Conservation (phyloP, 2,888 invertebrate genomes). For the Cylloceria caligata region DNA sequence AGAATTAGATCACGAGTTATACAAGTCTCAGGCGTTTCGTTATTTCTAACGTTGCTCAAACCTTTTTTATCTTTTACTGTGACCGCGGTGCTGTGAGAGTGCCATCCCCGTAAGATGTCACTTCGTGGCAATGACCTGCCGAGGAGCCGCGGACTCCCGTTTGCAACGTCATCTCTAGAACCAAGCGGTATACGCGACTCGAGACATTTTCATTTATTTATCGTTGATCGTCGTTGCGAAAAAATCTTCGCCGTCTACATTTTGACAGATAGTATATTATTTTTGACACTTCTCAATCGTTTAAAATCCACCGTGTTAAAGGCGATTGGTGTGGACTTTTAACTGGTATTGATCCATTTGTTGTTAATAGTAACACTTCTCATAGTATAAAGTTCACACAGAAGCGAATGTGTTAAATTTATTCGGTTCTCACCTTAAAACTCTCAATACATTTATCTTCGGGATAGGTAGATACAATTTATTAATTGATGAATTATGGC, state of each 20-base stretch:
- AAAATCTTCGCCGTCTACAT: background rate
- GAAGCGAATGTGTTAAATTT: too few relatives aligned
- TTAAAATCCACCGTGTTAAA: background rate
- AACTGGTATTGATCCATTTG: too few relatives aligned
- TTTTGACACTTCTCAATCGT: background rate
- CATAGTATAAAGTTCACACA: too few relatives aligned
- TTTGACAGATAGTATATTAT: slow-evolving; percentile 1
- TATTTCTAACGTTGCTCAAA: slow-evolving; percentile 1
- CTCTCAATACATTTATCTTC: too few relatives aligned
- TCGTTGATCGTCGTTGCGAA: background rate
- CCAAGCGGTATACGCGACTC: background rate
- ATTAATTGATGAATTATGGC: too few relatives aligned
- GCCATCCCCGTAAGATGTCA: background rate
- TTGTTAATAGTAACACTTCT: too few relatives aligned
- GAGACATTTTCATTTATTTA: slow-evolving; percentile 1
- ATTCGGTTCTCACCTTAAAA: too few relatives aligned
- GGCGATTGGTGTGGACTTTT: too few relatives aligned
- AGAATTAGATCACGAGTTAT: background rate
- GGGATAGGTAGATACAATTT: too few relatives aligned
- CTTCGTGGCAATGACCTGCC: background rate
- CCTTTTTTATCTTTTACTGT: background rate
- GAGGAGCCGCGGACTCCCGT: background rate
- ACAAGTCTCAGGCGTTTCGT: background rate
- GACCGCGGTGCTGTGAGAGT: background rate
- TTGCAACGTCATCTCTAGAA: background rate